Evolutionary conservation across 2,113 vertebrate species (phyloP), one percentile per base, ranked within the genome.

Genomic region (Plotosus lineatus): DNA sequence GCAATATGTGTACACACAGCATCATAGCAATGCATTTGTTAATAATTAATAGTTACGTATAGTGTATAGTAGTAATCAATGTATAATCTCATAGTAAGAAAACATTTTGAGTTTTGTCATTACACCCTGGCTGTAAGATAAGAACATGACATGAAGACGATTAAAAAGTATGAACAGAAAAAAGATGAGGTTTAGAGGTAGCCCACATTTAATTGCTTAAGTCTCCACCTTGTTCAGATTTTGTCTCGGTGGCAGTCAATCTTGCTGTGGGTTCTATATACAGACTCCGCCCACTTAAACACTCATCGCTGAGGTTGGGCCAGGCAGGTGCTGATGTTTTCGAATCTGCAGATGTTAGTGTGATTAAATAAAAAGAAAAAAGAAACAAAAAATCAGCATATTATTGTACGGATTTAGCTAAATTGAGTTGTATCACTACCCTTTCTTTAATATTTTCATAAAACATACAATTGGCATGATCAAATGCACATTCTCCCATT

Each of bases 321-420:
- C 97, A 99, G 1, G 95, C 95, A 11, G 90, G 56, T 61, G 97
- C 97, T 0, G 88, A 89, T 66, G 96, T 98, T 46, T 92, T 77
- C 4, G 94, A 92, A 80, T 99, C 97, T 99, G 69, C 33, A 50
- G 12, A 26, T 11, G 10, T 56, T 31, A 44, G 2, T 26, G n/a
- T 4, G 50, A 31, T 75, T 55, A 65, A 23, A 65, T 21, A 40
- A 55, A n/a, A 53, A 19, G 0, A 66, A 50, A 66, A 15, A 33
- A 63, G 19, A n/a, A 66, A 15, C 21, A 63, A 38, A n/a, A 68
- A 17, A 60, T 11, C 40, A 10, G 0, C 4, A 33, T 33, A 72
- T 31, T 31, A 2, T 50, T 31, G 0, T n/a, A 26, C 3, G 26
- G 40, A 69, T 36, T 4, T 66, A 33, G 0, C 5, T 65, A 21